These are phyloP conservation scores for Micrasema minimum DNA, from an alignment of 1,140 invertebrate species.

Conservation along the genomic window DNA sequence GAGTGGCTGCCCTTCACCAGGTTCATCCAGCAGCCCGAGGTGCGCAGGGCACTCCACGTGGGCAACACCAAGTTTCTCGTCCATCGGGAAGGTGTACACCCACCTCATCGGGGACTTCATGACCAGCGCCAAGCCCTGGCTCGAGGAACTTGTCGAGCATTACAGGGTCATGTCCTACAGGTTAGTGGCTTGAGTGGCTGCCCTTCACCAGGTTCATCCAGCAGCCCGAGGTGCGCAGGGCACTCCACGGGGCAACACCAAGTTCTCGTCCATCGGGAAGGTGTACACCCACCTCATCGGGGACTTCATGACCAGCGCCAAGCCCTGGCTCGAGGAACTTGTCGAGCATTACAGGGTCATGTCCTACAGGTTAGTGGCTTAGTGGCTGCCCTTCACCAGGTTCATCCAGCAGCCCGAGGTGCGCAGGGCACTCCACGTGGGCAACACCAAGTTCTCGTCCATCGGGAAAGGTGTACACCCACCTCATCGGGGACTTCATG, in stretches of 20 bases:
- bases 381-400: constrained; percentile 62
- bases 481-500: constrained; percentile 81
- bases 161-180: constrained; percentile 73
- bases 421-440: constrained; percentile 68
- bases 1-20: constrained; percentile 63
- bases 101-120: constrained; percentile 81
- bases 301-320: too few relatives aligned
- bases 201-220: too few relatives aligned
- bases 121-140: constrained; percentile 78
- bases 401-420: constrained; percentile 72
- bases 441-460: constrained; percentile 68
- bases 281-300: too few relatives aligned
- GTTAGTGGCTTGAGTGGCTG: too few relatives aligned
- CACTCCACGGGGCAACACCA: too few relatives aligned
- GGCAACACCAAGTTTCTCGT: constrained; percentile 69
- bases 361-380: too few relatives aligned
- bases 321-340: too few relatives aligned
- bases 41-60: constrained; percentile 69
- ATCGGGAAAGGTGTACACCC: constrained; percentile 70
- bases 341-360: too few relatives aligned
- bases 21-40: constrained; percentile 71
- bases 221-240: too few relatives aligned
- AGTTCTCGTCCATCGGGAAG: too few relatives aligned
- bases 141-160: constrained; percentile 72
- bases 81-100: constrained; percentile 69